Conservation (phyloP, 2,797 vertebrate genomes). For the Channa striata region DNA sequence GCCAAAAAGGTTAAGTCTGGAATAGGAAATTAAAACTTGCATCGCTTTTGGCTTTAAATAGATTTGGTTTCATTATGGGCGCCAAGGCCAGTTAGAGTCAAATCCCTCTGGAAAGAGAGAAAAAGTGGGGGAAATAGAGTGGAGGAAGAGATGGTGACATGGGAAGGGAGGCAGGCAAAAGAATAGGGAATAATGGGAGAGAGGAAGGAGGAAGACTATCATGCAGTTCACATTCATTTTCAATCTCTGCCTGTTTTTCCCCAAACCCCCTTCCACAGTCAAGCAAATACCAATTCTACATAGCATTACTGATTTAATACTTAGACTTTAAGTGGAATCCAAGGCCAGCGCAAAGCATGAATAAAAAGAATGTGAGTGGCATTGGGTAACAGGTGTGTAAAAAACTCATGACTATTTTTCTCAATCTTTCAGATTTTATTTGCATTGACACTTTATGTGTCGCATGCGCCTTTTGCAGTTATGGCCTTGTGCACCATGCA, state of each 20-base stretch:
- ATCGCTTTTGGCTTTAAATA: constrained; percentile 88
- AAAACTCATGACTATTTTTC: constrained; percentile 43
- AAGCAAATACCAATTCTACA: constrained; percentile 76
- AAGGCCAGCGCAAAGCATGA: constrained; percentile 57
- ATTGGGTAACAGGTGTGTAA: constrained; percentile 64
- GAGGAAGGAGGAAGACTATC: constrained; percentile 72
- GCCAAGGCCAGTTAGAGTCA: constrained; percentile 87
- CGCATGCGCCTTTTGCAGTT: constrained; percentile 20
- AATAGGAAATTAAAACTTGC: constrained; percentile 89
- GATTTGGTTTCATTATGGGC: constrained; percentile 87
- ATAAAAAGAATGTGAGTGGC: constrained; percentile 59
- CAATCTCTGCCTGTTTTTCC: constrained; percentile 78
- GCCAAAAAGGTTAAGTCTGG: constrained; percentile 87
- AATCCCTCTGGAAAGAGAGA: constrained; percentile 79
- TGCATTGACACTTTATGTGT: constrained; percentile 42
- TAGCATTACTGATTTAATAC: constrained; percentile 76
- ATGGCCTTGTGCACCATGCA: constrained; percentile 14
- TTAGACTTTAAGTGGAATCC: constrained; percentile 71
- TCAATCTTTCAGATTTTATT: constrained; percentile 52
- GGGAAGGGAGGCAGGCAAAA: constrained; percentile 58
- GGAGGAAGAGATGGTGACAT: constrained; percentile 64
- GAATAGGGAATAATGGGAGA: constrained; percentile 66
- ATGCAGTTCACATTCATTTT: constrained; percentile 81
- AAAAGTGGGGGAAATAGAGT: constrained; percentile 51
- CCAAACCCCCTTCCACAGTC: constrained; percentile 66